Evolutionary conservation across 2,113 vertebrate species (phyloP).

Genomic region (Gobius niger): DNA sequence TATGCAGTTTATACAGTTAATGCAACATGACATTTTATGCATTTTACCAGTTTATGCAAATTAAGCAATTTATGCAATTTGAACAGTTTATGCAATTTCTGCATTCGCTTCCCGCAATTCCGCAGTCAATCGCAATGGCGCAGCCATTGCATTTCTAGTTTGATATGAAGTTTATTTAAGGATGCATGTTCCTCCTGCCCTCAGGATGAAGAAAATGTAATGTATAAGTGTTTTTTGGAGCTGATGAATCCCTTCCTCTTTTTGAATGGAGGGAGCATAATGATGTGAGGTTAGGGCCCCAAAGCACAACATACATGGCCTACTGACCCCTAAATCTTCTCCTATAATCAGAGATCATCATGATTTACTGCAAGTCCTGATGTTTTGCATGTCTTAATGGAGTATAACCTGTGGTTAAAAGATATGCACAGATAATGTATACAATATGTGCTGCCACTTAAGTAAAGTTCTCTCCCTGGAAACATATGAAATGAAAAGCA

Average conservation of each 20-base stretch:
- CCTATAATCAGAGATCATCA: neutral
- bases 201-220: neutral
- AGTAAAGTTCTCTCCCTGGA: neutral
- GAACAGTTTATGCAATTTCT: no score
- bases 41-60: no score
- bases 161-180: neutral
- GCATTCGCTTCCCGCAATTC: no score
- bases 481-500: neutral
- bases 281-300: neutral
- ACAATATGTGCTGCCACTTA: neutral
- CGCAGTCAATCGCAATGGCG: no score
- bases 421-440: neutral
- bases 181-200: neutral
- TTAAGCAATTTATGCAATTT: no score
- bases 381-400: no score
- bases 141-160: no score
- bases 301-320: neutral
- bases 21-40: no score
- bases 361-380: neutral
- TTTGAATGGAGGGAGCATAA: no score
- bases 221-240: neutral
- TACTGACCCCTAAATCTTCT: neutral
- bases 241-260: no score
- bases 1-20: no score
- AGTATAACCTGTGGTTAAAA: neutral